A percentile compares a stretch with the other conserved stretches of the same genome.
Conservation (phyloP, 2,888 invertebrate genomes). For the Heteromyza rotundicornis region DNA sequence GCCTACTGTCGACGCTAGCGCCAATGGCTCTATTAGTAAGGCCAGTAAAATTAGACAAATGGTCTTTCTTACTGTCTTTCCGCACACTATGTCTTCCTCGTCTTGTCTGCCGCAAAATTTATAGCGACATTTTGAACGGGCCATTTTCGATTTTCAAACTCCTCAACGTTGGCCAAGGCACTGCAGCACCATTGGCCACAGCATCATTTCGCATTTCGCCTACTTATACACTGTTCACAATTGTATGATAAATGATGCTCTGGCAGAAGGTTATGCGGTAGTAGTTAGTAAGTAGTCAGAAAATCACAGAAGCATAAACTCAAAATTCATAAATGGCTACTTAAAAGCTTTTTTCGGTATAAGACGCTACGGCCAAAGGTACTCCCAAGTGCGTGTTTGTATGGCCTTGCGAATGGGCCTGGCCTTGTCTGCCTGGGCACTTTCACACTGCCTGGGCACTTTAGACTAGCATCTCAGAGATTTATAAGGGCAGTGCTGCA, state of each 20-base stretch:
- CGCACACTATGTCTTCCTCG: no score
- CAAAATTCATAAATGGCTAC: background rate
- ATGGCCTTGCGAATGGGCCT: no score
- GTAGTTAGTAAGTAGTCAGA: no score
- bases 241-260: constrained; percentile 16
- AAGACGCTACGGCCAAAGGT: no score
- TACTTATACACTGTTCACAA: background rate
- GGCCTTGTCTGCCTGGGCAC: no score
- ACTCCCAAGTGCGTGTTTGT: no score
- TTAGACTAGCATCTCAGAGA: no score
- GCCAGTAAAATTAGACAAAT: constrained; percentile 55
- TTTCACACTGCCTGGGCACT: no score
- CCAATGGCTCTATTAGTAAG: constrained; percentile 53
- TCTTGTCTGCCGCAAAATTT: constrained; percentile 16
- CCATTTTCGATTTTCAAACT: constrained; percentile 1
- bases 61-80: constrained; percentile 28
- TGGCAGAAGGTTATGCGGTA: background rate
- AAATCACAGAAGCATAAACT: background rate
- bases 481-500: no score
- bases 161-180: background rate
- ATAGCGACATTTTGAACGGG: constrained; percentile 14
- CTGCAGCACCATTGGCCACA: no score
- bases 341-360: background rate
- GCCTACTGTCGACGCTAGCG: background rate
- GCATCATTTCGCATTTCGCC: background rate